Evolutionary conservation across 2,888 invertebrate genomes (phyloP), one percentile per base, ranked within the genome.

Genomic region (Lymantria dispar): DNA sequence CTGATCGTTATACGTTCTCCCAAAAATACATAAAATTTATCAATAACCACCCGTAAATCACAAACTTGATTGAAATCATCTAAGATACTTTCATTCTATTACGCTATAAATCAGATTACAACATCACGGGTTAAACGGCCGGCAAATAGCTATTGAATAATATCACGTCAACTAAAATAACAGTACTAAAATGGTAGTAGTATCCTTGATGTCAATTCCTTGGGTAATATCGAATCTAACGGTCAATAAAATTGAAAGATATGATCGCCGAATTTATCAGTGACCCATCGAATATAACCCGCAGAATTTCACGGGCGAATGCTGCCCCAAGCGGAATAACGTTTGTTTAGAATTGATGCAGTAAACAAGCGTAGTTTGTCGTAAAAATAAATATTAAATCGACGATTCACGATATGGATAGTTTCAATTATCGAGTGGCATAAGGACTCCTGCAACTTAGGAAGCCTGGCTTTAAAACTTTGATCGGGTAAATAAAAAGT

Each of bases 161-260:
- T 56, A 46, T 58, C 47, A 50, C 33, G 48, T 51, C 52, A 56
- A 57, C 50, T 52, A 54, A 58, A 62, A 64, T 58, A 58, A 53
- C 43, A 54, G 30, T 50, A 58, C 46, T 50, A 56, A 56, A 58
- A 58, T 43, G 44, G 46, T 30, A 10, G 38, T 38, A 46, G 37
- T 45, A 52, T 47, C 36, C 45, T 52, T 52, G 50, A 54, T 48
- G 51, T 54, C 52, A 39, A 54, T 53, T 51, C 42, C 42, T 54
- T 59, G 52, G 58, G 61, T 62, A 74, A 79, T 78, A 78, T 79
- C 74, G 62, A 72, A 74, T 76, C 69, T 76, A 79, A 82, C 75
- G 79, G 77, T 76, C 81, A 78, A 81, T 82, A 80, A 81, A 83
- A 79, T 74, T 73, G 72, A 72, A 63, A 80, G 80, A 79, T 81